phyloP scores from a whole-genome alignment of 2,888 invertebrate species.

The Cordilura impudica region DNA sequence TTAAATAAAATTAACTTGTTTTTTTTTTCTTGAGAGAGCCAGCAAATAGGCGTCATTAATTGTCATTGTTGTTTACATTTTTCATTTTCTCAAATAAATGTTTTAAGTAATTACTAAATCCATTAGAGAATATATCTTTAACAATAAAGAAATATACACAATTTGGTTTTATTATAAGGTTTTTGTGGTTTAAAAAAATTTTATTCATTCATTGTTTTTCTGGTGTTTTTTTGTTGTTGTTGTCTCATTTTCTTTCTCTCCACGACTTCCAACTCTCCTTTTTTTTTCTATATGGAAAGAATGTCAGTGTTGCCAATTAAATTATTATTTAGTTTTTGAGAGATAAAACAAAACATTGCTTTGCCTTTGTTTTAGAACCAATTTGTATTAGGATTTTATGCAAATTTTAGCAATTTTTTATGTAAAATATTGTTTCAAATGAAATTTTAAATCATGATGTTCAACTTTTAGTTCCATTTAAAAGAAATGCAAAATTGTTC shows the following conservation, averaged over 20 bases:
- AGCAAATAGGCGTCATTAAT: neutral
- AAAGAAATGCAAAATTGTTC: neutral
- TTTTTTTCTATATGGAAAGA: conserved; percentile 10
- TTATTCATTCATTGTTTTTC: conserved; percentile 38
- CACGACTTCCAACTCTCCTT: neutral
- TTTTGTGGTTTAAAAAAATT: neutral
- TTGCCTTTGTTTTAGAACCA: neutral
- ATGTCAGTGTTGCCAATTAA: conserved; percentile 41
- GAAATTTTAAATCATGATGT: neutral
- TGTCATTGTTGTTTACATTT: no score
- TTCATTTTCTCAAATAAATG: no score
- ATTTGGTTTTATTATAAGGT: conserved; percentile 18
- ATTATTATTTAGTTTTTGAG: conserved; percentile 1
- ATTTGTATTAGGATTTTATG: neutral
- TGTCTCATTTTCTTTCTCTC: conserved; percentile 6
- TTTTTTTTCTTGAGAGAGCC: neutral
- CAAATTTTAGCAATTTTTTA: conserved; percentile 16
- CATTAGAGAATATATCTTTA: neutral
- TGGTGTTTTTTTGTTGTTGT: conserved; percentile 14
- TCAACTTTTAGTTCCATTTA: neutral
- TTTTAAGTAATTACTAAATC: neutral
- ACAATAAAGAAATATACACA: neutral
- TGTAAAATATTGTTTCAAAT: neutral
- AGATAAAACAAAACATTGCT: no score
- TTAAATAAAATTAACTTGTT: conserved; percentile 2